Evolutionary conservation across 2,888 invertebrate genomes (phyloP).

Genomic region (Diplazon laetatorius): DNA sequence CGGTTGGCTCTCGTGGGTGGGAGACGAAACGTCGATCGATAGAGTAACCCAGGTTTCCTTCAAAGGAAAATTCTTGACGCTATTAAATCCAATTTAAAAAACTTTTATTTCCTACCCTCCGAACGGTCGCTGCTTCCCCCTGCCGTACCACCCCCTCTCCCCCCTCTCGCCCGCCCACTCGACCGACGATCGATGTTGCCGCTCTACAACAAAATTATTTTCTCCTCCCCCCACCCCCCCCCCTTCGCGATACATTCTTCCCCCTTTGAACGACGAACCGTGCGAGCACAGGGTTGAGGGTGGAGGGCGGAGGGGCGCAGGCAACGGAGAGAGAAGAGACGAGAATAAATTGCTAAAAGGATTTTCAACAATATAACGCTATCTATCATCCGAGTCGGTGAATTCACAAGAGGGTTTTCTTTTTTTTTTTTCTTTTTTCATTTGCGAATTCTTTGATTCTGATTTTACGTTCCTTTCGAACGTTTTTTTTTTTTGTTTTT

Average conservation of each 20-base stretch:
- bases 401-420: conserved; percentile 62
- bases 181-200: conserved; percentile 52
- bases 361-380: conserved; percentile 77
- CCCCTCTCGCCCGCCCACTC: conserved; percentile 47
- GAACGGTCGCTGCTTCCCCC: conserved; percentile 11
- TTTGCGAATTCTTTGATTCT: conserved; percentile 73
- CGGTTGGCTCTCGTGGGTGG: conserved; percentile 22
- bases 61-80: conserved; percentile 81
- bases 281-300: conserved; percentile 28
- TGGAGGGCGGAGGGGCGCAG: conserved; percentile 22
- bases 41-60: conserved; percentile 75
- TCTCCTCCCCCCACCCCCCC: conserved; percentile 67
- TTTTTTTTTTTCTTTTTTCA: too few species aligned
- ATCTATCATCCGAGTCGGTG: conserved; percentile 71
- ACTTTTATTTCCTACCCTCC: conserved; percentile 75
- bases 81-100: conserved; percentile 82
- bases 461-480: conserved; percentile 66
- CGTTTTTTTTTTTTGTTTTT: too few species aligned
- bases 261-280: conserved; percentile 62
- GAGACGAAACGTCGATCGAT: conserved; percentile 74
- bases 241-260: conserved; percentile 43
- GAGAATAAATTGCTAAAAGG: conserved; percentile 78
- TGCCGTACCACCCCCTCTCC: conserved; percentile 48
- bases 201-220: conserved; percentile 75
- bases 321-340: conserved; percentile 16